phyloP scores from a whole-genome alignment of 2,797 vertebrate genomes.

The Parauchenoglanis ngamensis region DNA sequence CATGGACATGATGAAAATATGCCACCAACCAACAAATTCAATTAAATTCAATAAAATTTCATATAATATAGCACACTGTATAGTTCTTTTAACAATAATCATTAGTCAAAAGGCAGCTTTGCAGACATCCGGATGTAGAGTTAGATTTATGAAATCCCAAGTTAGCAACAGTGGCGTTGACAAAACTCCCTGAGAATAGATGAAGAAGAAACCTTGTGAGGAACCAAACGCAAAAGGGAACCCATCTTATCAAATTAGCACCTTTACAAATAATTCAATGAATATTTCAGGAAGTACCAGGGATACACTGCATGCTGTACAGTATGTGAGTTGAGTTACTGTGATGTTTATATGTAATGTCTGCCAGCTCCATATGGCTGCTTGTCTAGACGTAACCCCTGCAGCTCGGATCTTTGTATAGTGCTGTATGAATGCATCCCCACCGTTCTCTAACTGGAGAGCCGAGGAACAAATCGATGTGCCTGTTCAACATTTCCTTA shows the following conservation, averaged over 20 bases:
- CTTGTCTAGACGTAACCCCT: slow-evolving; percentile 48
- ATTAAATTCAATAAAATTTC: background rate
- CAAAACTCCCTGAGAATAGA: background rate
- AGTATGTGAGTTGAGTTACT: slow-evolving; percentile 3
- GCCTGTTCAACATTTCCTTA: slow-evolving; percentile 50
- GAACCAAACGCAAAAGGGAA: background rate
- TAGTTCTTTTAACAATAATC: background rate
- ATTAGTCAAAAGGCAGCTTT: background rate
- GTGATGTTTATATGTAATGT: slow-evolving; percentile 30
- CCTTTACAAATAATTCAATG: background rate
- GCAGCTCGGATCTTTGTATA: slow-evolving; percentile 48
- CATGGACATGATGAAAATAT: background rate
- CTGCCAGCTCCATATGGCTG: slow-evolving; percentile 40
- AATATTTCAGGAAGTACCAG: background rate
- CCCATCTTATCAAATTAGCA: background rate
- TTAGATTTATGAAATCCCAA: background rate
- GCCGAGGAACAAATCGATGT: slow-evolving; percentile 65
- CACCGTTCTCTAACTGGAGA: slow-evolving; percentile 66
- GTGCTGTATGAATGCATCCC: slow-evolving; percentile 65
- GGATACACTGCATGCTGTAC: background rate
- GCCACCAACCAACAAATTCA: background rate
- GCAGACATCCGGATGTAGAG: background rate
- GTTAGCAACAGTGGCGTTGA: background rate
- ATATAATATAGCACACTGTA: background rate
- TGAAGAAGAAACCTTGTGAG: background rate